Evolutionary conservation across 2,113 vertebrate genomes (phyloP).

Genomic region (Rhinogobius similis): DNA sequence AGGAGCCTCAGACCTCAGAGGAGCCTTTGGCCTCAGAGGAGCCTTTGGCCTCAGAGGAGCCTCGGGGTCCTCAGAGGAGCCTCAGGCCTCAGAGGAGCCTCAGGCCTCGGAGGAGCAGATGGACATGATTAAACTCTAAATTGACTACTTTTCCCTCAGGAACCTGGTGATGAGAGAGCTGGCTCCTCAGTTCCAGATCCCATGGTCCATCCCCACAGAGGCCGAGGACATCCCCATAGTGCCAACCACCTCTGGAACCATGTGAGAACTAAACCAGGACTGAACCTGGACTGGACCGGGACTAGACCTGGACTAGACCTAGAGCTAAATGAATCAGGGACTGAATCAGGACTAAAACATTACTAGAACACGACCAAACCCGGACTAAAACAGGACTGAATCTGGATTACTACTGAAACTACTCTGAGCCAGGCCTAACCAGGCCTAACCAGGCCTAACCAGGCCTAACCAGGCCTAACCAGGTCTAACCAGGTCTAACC

Average conservation of each 20-base stretch:
- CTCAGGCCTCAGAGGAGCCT: too few relatives aligned
- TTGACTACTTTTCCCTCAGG: constrained; percentile 62
- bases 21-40: too few relatives aligned
- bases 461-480: too few relatives aligned
- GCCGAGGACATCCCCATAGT: constrained; percentile 99
- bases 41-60: too few relatives aligned
- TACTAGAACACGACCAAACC: too few relatives aligned
- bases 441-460: not conserved
- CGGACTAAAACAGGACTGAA: too few relatives aligned
- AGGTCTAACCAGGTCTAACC: not conserved
- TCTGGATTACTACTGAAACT: too few relatives aligned
- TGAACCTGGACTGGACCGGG: not conserved
- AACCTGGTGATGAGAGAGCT: constrained; percentile 98
- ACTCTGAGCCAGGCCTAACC: too few relatives aligned
- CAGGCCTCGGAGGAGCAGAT: too few relatives aligned
- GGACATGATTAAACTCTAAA: too few relatives aligned
- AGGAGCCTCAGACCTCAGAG: too few relatives aligned
- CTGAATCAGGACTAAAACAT: not conserved
- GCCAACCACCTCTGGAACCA: constrained; percentile 98
- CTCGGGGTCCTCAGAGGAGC: too few relatives aligned
- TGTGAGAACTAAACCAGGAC: constrained; percentile 79
- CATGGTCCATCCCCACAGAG: constrained; percentile 97
- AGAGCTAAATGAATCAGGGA: not conserved
- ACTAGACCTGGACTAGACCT: not conserved
- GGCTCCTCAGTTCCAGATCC: constrained; percentile 97